These are phyloP conservation scores for Turdus rufiventris DNA, from an alignment of 2,113 vertebrate genomes.

Conservation along the genomic window DNA sequence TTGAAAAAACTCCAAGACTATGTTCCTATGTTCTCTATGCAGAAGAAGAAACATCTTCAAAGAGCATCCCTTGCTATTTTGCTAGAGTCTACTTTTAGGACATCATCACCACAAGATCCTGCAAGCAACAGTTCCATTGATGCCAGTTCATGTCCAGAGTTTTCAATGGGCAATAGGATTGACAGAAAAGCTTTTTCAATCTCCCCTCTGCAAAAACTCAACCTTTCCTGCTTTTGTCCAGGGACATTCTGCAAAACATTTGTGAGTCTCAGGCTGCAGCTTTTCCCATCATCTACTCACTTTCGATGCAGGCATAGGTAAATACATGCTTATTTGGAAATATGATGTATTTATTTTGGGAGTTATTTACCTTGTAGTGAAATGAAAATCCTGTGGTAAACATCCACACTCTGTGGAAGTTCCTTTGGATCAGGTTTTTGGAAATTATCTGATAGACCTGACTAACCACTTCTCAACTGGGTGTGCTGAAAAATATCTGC, in stretches of 20 bases:
- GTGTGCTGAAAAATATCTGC: slow-evolving; percentile 7
- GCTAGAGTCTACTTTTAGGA: neutral
- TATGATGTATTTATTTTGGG: neutral
- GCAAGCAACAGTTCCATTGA: neutral
- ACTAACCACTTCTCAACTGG: neutral
- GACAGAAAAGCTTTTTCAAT: neutral
- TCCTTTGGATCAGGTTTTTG: neutral
- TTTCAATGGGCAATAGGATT: neutral
- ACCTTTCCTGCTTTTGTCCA: neutral
- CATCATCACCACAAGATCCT: neutral
- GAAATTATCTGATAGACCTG: neutral
- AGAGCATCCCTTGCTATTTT: neutral
- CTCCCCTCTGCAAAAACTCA: neutral
- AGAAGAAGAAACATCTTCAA: neutral
- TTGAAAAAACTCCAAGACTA: neutral
- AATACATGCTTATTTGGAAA: neutral
- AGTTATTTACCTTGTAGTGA: neutral
- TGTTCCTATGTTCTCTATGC: neutral
- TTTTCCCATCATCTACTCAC: neutral
- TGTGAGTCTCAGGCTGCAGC: neutral
- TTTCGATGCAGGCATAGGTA: neutral
- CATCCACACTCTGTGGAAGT: neutral
- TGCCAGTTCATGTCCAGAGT: fast-evolving
- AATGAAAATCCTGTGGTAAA: neutral
- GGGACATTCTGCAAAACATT: neutral